A percentile compares a stretch with the other conserved stretches of the same genome.
Evolutionary conservation across 2,797 vertebrate species (phyloP).

Genomic region (Avahi laniger): DNA sequence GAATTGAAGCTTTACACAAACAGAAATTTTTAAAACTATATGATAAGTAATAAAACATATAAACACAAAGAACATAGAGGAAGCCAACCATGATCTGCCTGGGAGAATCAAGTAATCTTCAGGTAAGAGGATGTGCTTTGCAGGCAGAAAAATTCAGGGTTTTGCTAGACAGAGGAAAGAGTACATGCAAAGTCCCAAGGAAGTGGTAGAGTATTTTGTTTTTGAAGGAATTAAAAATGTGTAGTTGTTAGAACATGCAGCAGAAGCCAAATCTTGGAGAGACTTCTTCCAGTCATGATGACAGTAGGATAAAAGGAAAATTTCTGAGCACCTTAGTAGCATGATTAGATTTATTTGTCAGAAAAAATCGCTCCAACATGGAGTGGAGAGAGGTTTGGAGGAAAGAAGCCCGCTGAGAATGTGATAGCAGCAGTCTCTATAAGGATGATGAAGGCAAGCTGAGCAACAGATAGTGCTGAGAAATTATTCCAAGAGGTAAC

Average conservation of each 20-base stretch:
- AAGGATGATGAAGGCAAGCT: neutral
- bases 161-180: neutral
- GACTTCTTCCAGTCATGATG: neutral
- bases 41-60: neutral
- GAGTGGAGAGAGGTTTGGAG: neutral
- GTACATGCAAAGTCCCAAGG: neutral
- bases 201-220: neutral
- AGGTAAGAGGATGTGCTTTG: neutral
- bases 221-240: neutral
- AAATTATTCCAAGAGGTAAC: neutral
- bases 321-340: neutral
- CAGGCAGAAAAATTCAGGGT: neutral
- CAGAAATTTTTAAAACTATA: neutral
- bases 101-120: neutral
- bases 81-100: neutral
- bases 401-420: no score
- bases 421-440: accelerated
- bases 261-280: neutral
- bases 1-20: neutral
- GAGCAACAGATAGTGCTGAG: no score
- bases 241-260: neutral
- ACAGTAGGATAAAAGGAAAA: neutral
- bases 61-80: neutral
- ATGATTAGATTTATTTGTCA: neutral
- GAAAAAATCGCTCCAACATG: neutral